Evolutionary conservation across 2,113 vertebrate species (phyloP), one percentile per base, ranked within the genome.

Genomic region (Recurvirostra avosetta): DNA sequence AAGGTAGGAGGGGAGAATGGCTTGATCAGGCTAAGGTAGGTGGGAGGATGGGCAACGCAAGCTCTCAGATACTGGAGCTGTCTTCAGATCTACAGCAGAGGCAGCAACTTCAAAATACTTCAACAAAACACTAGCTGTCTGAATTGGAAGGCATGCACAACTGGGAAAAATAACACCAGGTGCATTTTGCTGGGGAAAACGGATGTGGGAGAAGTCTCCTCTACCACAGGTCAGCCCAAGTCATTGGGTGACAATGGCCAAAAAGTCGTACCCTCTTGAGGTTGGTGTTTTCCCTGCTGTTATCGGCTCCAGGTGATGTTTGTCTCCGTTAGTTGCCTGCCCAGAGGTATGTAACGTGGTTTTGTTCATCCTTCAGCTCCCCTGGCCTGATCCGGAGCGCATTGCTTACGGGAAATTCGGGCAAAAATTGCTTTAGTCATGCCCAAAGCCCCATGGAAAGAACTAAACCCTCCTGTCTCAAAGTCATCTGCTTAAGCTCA

Each of bases 291-390:
- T 36, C 80, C 32, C 55, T 50, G 58, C 65, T 53, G 15, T 47
- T 26, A 6, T 3, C 43, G 72, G 58, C 67, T 52, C 62, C 72
- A 34, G 56, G 5, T 7, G 3, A 15, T 43, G 23, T 38, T 49
- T 76, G 21, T 6, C 67, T 22, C 65, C 50, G 8, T 19, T 8
- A 59, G 32, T 26, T 59, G 49, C 38, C 15, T 36, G 30, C 16
- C 55, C 63, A 76, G 58, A 53, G 66, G 40, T 40, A 19, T 5
- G 7, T 19, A 43, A 47, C 0, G 0, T 8, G 4, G 34, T 36
- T 93, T 32, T 75, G 62, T 15, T 79, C 86, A 36, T 45, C 92
- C 58, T 56, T 41, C 78, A 79, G 52, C 90, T 68, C 56, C 49
- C 58, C 23, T 75, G 49, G 73, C 67, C 82, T 43, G 34, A 45